Conservation (phyloP, 2,888 invertebrate species). For the Sesia apiformis region DNA sequence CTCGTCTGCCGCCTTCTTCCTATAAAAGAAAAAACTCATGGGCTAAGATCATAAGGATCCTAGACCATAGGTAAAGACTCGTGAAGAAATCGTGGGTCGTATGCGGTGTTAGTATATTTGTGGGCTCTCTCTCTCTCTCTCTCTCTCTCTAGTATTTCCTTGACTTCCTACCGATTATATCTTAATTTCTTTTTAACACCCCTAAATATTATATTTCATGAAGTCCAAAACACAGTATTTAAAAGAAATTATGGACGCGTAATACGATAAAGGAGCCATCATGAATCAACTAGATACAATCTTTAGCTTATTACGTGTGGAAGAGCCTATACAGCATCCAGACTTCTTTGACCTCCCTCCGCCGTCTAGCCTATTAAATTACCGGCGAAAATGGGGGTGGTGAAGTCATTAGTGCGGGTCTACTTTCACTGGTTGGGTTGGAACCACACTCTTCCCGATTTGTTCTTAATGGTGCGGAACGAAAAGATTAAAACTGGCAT, state of each 20-base stretch:
- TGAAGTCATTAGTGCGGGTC: constrained; percentile 20
- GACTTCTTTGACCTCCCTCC: constrained; percentile 13
- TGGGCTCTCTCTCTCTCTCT: too few relatives aligned
- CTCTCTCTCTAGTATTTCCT: too few relatives aligned
- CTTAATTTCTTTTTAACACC: too few relatives aligned
- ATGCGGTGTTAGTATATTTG: too few relatives aligned
- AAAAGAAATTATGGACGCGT: constrained; percentile 3
- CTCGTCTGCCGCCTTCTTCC: too few relatives aligned
- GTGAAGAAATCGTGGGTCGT: too few relatives aligned
- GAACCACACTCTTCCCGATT: constrained; percentile 40
- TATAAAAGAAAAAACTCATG: too few relatives aligned
- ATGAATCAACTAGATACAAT: constrained; percentile 26
- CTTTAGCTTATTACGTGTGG: constrained; percentile 20
- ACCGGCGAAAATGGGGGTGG: background rate
- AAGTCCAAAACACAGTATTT: background rate
- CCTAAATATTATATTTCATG: too few relatives aligned
- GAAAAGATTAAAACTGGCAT: constrained; percentile 28
- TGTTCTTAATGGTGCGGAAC: constrained; percentile 45
- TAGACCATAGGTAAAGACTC: too few relatives aligned
- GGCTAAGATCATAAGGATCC: too few relatives aligned
- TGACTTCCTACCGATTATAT: too few relatives aligned
- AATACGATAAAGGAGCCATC: constrained; percentile 15
- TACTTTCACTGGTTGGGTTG: constrained; percentile 19
- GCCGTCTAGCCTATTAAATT: constrained; percentile 7
- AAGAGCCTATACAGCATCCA: constrained; percentile 22